Evolutionary conservation across 2,797 vertebrate genomes (phyloP).

Genomic region (Alectoris magna): DNA sequence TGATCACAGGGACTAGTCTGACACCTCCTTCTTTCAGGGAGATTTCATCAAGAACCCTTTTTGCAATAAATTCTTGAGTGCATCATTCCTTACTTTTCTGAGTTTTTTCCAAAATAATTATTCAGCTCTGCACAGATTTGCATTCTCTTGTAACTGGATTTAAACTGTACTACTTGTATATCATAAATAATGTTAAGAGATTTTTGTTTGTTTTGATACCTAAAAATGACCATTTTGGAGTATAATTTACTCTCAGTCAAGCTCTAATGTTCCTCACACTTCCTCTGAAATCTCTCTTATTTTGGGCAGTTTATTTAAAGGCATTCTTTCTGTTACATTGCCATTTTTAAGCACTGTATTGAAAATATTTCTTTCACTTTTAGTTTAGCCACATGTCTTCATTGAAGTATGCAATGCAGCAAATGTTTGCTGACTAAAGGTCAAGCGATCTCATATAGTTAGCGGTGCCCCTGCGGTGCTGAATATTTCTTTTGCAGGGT

Average conservation of each 20-base stretch:
- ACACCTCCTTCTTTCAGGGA: neutral
- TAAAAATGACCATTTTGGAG: neutral
- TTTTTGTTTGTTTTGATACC: neutral
- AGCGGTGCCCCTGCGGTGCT: neutral
- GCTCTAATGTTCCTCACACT: neutral
- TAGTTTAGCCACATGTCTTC: neutral
- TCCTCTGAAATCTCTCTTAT: neutral
- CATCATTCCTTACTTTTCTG: neutral
- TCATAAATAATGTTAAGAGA: neutral
- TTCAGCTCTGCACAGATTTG: neutral
- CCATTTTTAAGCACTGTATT: neutral
- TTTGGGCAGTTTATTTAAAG: neutral
- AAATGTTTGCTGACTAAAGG: neutral
- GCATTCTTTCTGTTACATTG: neutral
- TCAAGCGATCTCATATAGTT: neutral
- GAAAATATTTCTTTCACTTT: neutral
- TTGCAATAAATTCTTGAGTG: neutral
- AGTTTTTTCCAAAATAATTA: neutral
- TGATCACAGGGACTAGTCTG: slow-evolving; percentile 39
- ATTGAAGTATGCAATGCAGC: neutral
- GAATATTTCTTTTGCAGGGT: neutral
- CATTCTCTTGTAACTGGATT: neutral
- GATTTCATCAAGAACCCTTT: neutral
- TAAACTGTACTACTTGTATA: neutral
- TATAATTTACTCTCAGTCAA: neutral